phyloP scores from a whole-genome alignment of 1,140 invertebrate species.

The Philotrypesis tridentata region DNA sequence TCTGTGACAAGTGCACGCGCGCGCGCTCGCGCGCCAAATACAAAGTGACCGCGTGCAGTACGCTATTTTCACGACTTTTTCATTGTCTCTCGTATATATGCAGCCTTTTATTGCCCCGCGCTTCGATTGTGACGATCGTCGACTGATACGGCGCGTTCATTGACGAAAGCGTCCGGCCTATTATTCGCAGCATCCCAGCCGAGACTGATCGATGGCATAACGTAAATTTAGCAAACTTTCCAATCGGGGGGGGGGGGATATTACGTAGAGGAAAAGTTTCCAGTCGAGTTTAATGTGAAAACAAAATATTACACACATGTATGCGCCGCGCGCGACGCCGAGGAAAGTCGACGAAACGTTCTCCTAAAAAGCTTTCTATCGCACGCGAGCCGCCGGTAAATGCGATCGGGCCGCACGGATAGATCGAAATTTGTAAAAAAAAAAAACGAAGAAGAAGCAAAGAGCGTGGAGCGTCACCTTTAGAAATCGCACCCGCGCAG shows the following conservation, averaged over 20 bases:
- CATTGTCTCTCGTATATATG: too few relatives aligned
- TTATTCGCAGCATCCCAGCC: too few relatives aligned
- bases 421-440: too few relatives aligned
- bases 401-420: neutral
- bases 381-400: neutral
- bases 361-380: neutral
- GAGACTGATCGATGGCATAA: too few relatives aligned
- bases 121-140: too few relatives aligned
- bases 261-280: neutral
- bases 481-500: neutral
- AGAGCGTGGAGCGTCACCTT: neutral
- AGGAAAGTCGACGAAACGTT: neutral
- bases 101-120: too few relatives aligned
- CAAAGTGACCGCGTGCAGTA: too few relatives aligned
- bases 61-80: too few relatives aligned
- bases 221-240: neutral
- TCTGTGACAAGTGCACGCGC: neutral
- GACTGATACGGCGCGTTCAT: too few relatives aligned
- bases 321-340: neutral
- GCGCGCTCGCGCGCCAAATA: neutral
- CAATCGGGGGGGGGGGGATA: neutral
- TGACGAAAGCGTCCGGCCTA: too few relatives aligned
- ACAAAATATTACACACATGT: neutral
- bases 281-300: neutral
- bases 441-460: too few relatives aligned